A percentile compares a stretch with the other conserved stretches of the same genome.
phyloP scores from a whole-genome alignment of 1,140 invertebrate genomes.

The Drosophila pseudoananassae region DNA sequence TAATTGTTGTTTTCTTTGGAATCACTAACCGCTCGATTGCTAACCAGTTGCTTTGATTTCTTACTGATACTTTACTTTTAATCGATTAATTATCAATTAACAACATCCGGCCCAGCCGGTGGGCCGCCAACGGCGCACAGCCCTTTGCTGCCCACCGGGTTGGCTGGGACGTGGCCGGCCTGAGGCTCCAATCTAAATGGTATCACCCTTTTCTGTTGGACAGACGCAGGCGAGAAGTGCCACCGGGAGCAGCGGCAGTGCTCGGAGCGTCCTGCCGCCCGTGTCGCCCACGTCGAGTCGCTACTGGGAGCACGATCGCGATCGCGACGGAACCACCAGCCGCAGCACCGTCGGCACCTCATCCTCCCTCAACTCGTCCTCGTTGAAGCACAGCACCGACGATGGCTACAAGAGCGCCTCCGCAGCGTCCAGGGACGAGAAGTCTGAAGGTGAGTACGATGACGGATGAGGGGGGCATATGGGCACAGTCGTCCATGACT shows the following conservation, averaged over 20 bases:
- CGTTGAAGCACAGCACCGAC: conserved; percentile 57
- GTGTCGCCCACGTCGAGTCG: conserved; percentile 77
- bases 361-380: conserved; percentile 55
- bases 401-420: conserved; percentile 56
- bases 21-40: conserved; percentile 55
- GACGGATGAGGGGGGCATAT: no score
- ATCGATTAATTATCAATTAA: conserved; percentile 25
- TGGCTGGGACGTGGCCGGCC: no score
- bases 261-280: conserved; percentile 67
- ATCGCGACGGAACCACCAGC: conserved; percentile 38
- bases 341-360: conserved; percentile 43
- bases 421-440: conserved; percentile 55
- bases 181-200: background rate
- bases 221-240: conserved; percentile 62
- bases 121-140: background rate
- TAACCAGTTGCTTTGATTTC: conserved; percentile 47
- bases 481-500: background rate
- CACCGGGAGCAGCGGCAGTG: conserved; percentile 38
- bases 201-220: conserved; percentile 12
- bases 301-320: conserved; percentile 75
- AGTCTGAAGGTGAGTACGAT: conserved; percentile 67
- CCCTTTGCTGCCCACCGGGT: background rate
- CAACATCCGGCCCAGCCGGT: conserved; percentile 14
- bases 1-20: conserved; percentile 25
- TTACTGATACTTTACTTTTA: conserved; percentile 10